Evolutionary conservation across 2,113 vertebrate genomes (phyloP), one percentile per base, ranked within the genome.

Genomic region (Trogon melanurus): DNA sequence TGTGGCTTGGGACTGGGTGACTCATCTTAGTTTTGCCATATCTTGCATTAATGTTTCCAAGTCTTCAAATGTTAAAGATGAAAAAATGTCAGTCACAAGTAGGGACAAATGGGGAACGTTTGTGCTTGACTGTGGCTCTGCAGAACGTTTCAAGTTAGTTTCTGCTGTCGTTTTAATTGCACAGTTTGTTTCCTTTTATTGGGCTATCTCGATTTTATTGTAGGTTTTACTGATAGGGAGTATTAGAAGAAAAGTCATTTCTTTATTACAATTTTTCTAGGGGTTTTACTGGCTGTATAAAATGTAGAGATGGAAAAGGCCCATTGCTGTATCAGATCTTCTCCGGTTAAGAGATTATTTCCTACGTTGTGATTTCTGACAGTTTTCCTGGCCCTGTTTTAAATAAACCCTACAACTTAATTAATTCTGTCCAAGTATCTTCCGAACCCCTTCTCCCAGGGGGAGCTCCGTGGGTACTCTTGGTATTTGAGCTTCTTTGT

Each of bases 191-290:
- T 90, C 67, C 41, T 86, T 91, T 93, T 91, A 75, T 74, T 91
- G 73, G 51, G 14, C 85, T 95, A n/a, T 89, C 70, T 88, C 73
- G 92, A 58, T 89, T 96, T 92, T 91, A 79, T 50, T 87, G 83
- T 82, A 75, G 73, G 73, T 96, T 89, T 66, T 92, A 50, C 69
- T 92, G 83, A 61, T 93, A 60, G 26, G 38, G 51, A 83, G 26
- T 21, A 34, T 91, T 78, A 41, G 58, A 66, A 85, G 78, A 69
- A 58, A 58, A 75, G 56, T n/a, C 16, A 53, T 87, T 92, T 53
- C 45, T 85, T 83, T 84, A 36, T 92, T 86, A 27, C 60, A 41
- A 50, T 93, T 92, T 91, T 96, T 83, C 58, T 60, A 29, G 27
- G 45, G 21, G 7, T 32, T 79, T 89, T 74, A 83, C 47, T 82